These are phyloP conservation scores for Aleiodes sp. DNA, from an alignment of 1,140 invertebrate species.

Conservation along the genomic window DNA sequence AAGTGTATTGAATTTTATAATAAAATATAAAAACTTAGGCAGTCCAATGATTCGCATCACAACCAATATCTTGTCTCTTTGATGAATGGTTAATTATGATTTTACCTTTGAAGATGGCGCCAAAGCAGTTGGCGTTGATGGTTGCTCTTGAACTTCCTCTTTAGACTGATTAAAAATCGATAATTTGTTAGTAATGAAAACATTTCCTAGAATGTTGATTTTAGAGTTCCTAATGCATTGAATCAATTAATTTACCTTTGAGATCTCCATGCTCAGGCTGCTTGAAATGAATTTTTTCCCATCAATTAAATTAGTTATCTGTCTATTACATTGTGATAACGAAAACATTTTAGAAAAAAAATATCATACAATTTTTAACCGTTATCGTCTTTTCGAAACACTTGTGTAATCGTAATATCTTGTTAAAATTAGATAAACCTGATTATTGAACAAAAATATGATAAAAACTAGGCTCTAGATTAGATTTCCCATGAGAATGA, in stretches of 20 bases:
- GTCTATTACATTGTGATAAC: too few relatives aligned
- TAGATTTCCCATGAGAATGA: too few relatives aligned
- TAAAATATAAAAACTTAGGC: not conserved
- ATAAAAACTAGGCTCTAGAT: too few relatives aligned
- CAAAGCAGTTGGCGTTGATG: conserved; percentile 53
- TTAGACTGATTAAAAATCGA: conserved; percentile 44
- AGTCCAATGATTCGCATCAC: too few relatives aligned
- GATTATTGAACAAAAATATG: not conserved
- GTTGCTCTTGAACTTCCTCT: conserved; percentile 54
- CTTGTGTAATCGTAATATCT: not conserved
- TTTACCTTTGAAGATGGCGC: conserved; percentile 49
- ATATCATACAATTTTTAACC: not conserved
- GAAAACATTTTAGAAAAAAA: too few relatives aligned
- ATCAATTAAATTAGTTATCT: too few relatives aligned
- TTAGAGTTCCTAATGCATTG: conserved; percentile 3
- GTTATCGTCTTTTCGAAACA: not conserved
- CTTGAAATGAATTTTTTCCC: conserved; percentile 44
- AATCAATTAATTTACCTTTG: conserved; percentile 45
- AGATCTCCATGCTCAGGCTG: conserved; percentile 46
- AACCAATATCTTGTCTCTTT: too few relatives aligned
- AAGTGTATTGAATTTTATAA: not conserved
- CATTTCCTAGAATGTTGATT: not conserved
- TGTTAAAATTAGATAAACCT: not conserved
- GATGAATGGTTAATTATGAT: conserved; percentile 16
- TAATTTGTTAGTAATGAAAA: conserved; percentile 19